Percentiles rank a stretch among this genome's conserved stretches.
phyloP scores from a whole-genome alignment of 1,140 invertebrate species.

The Chelonus insularis region DNA sequence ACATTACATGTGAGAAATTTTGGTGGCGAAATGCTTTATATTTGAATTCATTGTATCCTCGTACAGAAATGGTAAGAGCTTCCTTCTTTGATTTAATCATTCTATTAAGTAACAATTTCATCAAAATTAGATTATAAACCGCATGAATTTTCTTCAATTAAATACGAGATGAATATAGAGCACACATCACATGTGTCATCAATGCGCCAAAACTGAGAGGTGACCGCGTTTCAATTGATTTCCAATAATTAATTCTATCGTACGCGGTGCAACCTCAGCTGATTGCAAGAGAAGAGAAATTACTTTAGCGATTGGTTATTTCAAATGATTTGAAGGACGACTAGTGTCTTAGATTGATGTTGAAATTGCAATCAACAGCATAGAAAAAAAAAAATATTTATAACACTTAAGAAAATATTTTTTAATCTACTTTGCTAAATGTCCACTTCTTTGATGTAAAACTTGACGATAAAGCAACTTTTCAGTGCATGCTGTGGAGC shows the following conservation, averaged over 20 bases:
- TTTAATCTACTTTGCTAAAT: no score
- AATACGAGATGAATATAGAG: no score
- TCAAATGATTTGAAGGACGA: neutral
- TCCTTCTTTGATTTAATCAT: neutral
- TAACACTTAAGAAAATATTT: no score
- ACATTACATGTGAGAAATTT: slow-evolving; percentile 73
- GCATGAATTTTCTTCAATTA: neutral
- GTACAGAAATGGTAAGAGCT: slow-evolving; percentile 70
- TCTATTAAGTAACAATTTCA: neutral
- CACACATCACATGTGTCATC: no score
- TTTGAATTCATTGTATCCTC: slow-evolving; percentile 79
- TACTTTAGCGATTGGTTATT: neutral
- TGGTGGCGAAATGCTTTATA: slow-evolving; percentile 85
- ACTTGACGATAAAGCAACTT: slow-evolving; percentile 35
- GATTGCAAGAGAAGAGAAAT: slow-evolving; percentile 6
- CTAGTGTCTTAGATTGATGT: neutral
- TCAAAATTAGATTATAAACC: neutral
- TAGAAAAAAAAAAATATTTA: no score
- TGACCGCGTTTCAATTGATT: slow-evolving; percentile 30
- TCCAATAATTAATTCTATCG: slow-evolving; percentile 38
- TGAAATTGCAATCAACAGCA: neutral
- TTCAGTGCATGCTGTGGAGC: slow-evolving; percentile 82
- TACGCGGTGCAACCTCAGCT: neutral
- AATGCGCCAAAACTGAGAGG: neutral
- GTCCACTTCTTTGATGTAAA: no score